Conservation (phyloP, 2,888 invertebrate species). For the Tineola bisselliella region DNA sequence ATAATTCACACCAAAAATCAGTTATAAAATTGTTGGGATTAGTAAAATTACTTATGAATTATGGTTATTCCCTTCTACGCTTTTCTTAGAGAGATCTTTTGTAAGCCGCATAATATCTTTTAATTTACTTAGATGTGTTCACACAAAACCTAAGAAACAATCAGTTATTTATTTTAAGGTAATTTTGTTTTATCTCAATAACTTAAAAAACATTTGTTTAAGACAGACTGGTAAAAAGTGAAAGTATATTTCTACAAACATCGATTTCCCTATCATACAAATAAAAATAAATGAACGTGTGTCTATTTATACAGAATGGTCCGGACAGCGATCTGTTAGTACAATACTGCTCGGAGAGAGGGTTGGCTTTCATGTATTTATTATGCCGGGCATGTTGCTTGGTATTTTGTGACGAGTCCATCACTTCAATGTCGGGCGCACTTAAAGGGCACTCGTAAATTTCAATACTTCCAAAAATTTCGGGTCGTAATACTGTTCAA, state of each 20-base stretch:
- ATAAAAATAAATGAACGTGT: not conserved
- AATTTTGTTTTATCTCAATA: too few relatives aligned
- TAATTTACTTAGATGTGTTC: too few relatives aligned
- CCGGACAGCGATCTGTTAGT: not conserved
- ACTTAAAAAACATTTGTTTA: not conserved
- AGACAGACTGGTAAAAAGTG: not conserved
- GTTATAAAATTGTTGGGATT: too few relatives aligned
- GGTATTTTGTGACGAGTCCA: constrained; percentile 23
- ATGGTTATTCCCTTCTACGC: too few relatives aligned
- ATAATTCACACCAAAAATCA: too few relatives aligned
- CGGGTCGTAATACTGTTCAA: constrained; percentile 38
- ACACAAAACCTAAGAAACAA: too few relatives aligned
- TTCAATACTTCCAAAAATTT: constrained; percentile 44
- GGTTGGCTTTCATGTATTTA: constrained; percentile 8
- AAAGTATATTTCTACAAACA: not conserved
- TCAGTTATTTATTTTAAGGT: too few relatives aligned
- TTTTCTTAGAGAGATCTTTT: too few relatives aligned
- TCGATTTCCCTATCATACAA: not conserved
- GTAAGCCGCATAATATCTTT: too few relatives aligned
- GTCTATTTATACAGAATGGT: not conserved
- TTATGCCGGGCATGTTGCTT: not conserved
- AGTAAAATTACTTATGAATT: too few relatives aligned
- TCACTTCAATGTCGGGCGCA: constrained; percentile 26
- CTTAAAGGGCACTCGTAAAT: constrained; percentile 45
- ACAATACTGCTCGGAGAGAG: not conserved